phyloP scores from a whole-genome alignment of 2,888 invertebrate genomes.

The Epistrophella euchroma region DNA sequence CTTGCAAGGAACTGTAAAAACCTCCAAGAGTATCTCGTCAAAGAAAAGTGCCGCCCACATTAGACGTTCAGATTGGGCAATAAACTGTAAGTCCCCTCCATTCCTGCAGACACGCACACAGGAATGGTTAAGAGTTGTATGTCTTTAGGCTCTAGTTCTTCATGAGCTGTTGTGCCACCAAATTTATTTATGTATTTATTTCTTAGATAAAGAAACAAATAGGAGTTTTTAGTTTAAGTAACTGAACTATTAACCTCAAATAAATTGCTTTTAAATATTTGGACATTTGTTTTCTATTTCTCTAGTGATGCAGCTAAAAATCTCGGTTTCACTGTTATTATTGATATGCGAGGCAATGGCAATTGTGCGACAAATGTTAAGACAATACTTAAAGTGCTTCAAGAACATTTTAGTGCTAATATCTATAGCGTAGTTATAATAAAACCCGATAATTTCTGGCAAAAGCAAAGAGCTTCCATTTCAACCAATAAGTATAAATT shows the following conservation, averaged over 20 bases:
- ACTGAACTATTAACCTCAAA: neutral
- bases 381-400: constrained; percentile 97
- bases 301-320: constrained; percentile 84
- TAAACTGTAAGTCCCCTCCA: too few species aligned
- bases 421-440: constrained; percentile 98
- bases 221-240: neutral
- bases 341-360: constrained; percentile 97
- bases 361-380: constrained; percentile 96
- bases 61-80: too few species aligned
- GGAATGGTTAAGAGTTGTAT: too few species aligned
- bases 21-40: too few species aligned
- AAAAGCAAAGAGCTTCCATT: constrained; percentile 98
- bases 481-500: constrained; percentile 99
- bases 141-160: too few species aligned
- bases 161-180: too few species aligned
- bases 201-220: too few species aligned
- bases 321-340: constrained; percentile 96
- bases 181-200: too few species aligned
- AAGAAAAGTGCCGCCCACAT: too few species aligned
- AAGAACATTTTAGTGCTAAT: constrained; percentile 97
- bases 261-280: neutral
- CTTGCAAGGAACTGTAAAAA: too few species aligned
- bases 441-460: constrained; percentile 99
- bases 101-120: too few species aligned
- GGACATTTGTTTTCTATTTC: constrained; percentile 2